Evolutionary conservation across 2,888 invertebrate species (phyloP), one percentile per base, ranked within the genome.

Genomic region (Carcina quercana): DNA sequence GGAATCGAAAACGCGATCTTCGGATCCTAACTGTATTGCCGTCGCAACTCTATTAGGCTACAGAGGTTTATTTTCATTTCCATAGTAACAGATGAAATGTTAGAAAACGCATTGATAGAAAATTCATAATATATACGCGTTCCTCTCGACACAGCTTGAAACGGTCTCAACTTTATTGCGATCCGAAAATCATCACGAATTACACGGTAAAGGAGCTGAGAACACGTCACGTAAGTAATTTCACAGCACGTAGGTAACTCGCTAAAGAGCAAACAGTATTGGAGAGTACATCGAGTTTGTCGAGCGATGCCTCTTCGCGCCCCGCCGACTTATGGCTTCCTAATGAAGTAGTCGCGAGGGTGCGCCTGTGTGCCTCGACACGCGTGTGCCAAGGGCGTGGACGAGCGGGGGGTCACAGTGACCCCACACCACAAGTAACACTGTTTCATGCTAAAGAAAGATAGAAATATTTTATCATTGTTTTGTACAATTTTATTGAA

Each of bases 291-390:
- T 49, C 44, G 52, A 59, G 51, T 59, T 51, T 57, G 50, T 44
- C 47, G 48, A 42, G 54, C 54, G 50, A 54, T 50, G 59, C 61
- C 59, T 60, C 57, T 58, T 60, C 54, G 52, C 51, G 47, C 48
- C 42, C 42, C 59, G 54, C 47, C 61, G 55, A 60, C 70, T 69
- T 75, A 74, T 64, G 70, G 70, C 68, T 74, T 75, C 71, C 62
- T 76, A 78, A 76, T 70, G 70, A 78, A 76, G 69, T 74, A 74
- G 73, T 66, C 64, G 62, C 52, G 45, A 27, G 17, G 13, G 4
- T 25, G 15, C 12, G 35, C 17, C 7, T 35, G 45, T 51, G 42
- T 48, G 50, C 30, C 17, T 5, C 17, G n/a, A n/a, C n/a, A n/a
- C n/a, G n/a, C n/a, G n/a, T n/a, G n/a, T n/a, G n/a, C n/a, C n/a